Base-by-base conservation (phyloP, 35 echinoderm and acorn worm genomes). In the Chiridota heheva region DNA sequence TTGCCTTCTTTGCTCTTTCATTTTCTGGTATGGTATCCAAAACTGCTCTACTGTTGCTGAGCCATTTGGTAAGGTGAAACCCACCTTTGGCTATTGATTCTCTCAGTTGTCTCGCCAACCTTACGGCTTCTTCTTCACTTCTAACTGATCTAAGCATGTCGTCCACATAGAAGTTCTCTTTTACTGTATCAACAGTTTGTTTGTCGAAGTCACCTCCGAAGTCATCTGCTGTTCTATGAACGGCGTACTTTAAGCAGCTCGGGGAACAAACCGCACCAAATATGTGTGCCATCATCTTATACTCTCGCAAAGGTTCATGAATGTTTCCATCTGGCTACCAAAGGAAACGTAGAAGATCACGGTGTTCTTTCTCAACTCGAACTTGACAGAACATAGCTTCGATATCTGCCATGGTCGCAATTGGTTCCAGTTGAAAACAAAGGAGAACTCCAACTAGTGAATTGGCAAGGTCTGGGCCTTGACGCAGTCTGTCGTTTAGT, bases 181-280 rank as follows among this genome's bases (percentile, higher is more conserved):
- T 60, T 36, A 95, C 58, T 2, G 74, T 66, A 42, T 83, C 40
- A 26, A 80, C 60, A 8, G 40, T 67, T 46, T 31, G 67, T 40
- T 12, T 30, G 10, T 72, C 58, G 65, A 60, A 82, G 8, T 33
- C 73, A n/a, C 40, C 13, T 85, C 67, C 61, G 40, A 58, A 86
- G 71, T 93, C 90, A 27, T 57, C 33, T 45, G 90, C 78, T 8
- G 60, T 82, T 79, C 49, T 76, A 37, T 77, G 70, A 53, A 92
- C 56, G 1, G 83, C 90, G 61, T 73, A 88, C 28, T 81, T 87
- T 24, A 85, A 84, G 71, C 90, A 93, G 17, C 67, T 70, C 1
- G 90, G 90, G 3, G 85, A 93, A 15, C 68, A 93, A 15, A 83
- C 63, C 15, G 85, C 85, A 42, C 90, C 78, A 71, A 93, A 92